Percentiles rank a stretch among this genome's conserved stretches.
phyloP scores from a whole-genome alignment of 2,113 vertebrate species.

The Prochilodus magdalenae region DNA sequence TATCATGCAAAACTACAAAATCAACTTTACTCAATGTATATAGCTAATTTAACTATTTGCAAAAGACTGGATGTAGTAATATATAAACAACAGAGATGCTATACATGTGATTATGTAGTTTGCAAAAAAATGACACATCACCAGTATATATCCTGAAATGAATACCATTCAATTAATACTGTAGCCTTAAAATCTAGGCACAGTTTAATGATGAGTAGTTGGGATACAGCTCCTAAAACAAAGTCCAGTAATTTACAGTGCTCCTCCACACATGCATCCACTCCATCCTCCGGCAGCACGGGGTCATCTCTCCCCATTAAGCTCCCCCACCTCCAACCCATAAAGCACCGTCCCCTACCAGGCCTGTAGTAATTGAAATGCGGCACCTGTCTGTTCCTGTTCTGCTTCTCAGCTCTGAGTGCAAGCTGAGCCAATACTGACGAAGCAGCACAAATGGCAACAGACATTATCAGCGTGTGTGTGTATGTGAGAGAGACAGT shows the following conservation, averaged over 20 bases:
- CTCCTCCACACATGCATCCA: slow-evolving; percentile 43
- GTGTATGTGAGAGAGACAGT: slow-evolving; percentile 11
- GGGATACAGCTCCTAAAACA: slow-evolving; percentile 63
- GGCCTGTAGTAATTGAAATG: slow-evolving; percentile 75
- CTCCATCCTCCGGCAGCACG: slow-evolving; percentile 63
- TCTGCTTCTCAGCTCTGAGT: slow-evolving; percentile 67
- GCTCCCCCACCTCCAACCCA: slow-evolving; percentile 47
- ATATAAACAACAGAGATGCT: too few species aligned
- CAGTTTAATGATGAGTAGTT: slow-evolving; percentile 18
- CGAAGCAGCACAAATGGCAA: slow-evolving; percentile 57
- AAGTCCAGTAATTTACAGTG: slow-evolving; percentile 60
- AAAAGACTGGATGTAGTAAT: too few species aligned
- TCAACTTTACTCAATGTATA: too few species aligned
- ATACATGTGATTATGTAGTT: too few species aligned
- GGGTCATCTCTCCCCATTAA: slow-evolving; percentile 79
- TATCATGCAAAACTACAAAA: too few species aligned
- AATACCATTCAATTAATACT: neutral
- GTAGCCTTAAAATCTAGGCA: neutral
- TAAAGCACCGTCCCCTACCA: slow-evolving; percentile 48
- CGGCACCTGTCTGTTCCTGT: slow-evolving; percentile 60
- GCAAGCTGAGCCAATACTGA: slow-evolving; percentile 63
- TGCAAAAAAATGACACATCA: neutral
- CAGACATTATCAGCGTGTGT: slow-evolving; percentile 20
- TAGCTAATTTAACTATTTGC: too few species aligned
- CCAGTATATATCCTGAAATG: neutral